Percentiles rank a stretch among this genome's conserved stretches.
Conservation (phyloP, 30 jellyfish, hydroid and myxozoan species). For the Haliclystus octoradiatus region DNA sequence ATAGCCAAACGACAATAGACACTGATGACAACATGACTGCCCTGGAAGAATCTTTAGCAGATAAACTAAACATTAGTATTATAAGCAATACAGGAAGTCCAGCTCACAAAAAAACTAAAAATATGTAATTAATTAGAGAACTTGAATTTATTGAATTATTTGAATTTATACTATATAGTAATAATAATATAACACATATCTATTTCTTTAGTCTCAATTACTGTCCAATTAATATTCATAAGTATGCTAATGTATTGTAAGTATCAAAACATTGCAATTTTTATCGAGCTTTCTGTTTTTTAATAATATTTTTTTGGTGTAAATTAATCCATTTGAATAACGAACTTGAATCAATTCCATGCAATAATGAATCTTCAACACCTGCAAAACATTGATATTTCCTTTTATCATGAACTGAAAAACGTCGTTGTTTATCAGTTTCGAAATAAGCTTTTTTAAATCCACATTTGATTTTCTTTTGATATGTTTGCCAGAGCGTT, state of each 20-base stretch:
- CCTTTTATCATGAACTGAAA: slow-evolving; percentile 10
- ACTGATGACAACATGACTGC: neutral
- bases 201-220: too few species aligned
- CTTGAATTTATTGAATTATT: too few species aligned
- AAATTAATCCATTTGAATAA: slow-evolving; percentile 23
- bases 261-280: too few species aligned
- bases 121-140: too few species aligned
- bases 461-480: slow-evolving; percentile 8
- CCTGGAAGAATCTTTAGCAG: neutral
- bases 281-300: neutral
- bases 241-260: too few species aligned
- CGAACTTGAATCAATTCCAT: slow-evolving; percentile 17
- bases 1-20: neutral
- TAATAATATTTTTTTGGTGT: slow-evolving; percentile 3
- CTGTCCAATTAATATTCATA: too few species aligned
- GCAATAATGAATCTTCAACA: slow-evolving; percentile 10
- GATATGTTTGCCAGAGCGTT: slow-evolving; percentile 30
- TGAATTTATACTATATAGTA: too few species aligned
- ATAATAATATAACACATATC: too few species aligned
- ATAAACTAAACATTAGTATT: neutral
- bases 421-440: slow-evolving; percentile 10
- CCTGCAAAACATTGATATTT: slow-evolving; percentile 4
- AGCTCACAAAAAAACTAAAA: too few species aligned
- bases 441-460: slow-evolving; percentile 14
- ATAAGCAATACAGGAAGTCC: neutral